These are phyloP conservation scores for Pseudachorutes palmiensis DNA, from an alignment of 1,140 invertebrate genomes.

Conservation along the genomic window DNA sequence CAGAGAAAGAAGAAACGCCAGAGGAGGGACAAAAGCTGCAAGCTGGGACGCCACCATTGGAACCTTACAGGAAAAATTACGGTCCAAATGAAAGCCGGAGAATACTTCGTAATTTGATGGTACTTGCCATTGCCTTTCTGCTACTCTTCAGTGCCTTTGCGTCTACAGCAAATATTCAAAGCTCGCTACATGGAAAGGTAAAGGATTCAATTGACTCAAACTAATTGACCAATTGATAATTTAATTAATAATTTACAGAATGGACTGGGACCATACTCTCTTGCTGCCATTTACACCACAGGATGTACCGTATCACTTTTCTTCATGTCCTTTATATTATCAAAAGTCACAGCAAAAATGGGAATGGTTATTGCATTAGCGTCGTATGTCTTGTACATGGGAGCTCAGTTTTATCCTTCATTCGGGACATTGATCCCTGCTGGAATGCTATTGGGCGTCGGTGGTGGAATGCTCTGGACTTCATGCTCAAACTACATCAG, in stretches of 20 bases:
- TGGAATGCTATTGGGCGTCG: background rate
- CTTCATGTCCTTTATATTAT: background rate
- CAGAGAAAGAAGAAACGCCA: too few relatives aligned
- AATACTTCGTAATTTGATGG: background rate
- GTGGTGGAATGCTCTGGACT: background rate
- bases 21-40: background rate
- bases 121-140: background rate
- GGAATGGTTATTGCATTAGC: background rate
- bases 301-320: background rate
- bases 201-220: too few relatives aligned
- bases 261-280: background rate
- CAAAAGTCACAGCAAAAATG: background rate
- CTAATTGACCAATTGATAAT: too few relatives aligned
- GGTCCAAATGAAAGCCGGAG: background rate
- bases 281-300: background rate
- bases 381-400: background rate
- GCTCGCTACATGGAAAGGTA: constrained; percentile 12
- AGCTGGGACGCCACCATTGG: background rate
- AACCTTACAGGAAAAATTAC: background rate
- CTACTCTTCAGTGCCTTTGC: constrained; percentile 3
- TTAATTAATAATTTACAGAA: background rate
- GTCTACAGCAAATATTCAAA: background rate
- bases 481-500: background rate
- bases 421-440: background rate
- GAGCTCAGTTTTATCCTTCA: background rate